Evolutionary conservation across 2,888 invertebrate species (phyloP).

Genomic region (Eucriotettix oculatus): DNA sequence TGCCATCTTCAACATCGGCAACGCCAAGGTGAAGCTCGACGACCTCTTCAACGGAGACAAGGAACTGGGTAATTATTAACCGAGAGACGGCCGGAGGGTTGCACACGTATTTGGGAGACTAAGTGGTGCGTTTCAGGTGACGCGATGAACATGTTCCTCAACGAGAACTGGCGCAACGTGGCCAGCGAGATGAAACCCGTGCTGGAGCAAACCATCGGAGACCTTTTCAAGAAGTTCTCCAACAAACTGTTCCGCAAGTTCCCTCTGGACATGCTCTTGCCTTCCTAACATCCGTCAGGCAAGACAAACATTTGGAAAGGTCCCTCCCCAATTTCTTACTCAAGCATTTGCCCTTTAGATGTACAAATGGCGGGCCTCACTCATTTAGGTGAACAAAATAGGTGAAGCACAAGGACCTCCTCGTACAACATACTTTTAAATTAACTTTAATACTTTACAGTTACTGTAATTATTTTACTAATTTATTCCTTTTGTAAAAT

Average conservation of each 20-base stretch:
- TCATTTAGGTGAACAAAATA: no score
- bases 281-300: slow-evolving; percentile 10
- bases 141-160: slow-evolving; percentile 58
- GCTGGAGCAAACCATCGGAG: slow-evolving; percentile 43
- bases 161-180: slow-evolving; percentile 59
- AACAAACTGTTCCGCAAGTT: slow-evolving; percentile 42
- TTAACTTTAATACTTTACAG: no score
- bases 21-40: slow-evolving; percentile 45
- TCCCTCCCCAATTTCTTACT: not conserved
- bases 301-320: not conserved
- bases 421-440: no score
- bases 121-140: slow-evolving; percentile 35
- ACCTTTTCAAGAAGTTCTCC: slow-evolving; percentile 37
- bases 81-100: no score
- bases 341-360: not conserved
- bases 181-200: slow-evolving; percentile 52
- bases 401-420: no score
- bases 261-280: slow-evolving; percentile 30
- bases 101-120: no score
- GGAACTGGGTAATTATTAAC: slow-evolving; percentile 38
- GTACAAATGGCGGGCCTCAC: not conserved
- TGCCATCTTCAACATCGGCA: slow-evolving; percentile 47
- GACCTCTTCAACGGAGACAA: slow-evolving; percentile 57
- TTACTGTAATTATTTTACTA: no score
- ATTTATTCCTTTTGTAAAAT: no score